Evolutionary conservation across 2,797 vertebrate genomes (phyloP), one percentile per base, ranked within the genome.

Genomic region (Scolopax bukidnonensis): DNA sequence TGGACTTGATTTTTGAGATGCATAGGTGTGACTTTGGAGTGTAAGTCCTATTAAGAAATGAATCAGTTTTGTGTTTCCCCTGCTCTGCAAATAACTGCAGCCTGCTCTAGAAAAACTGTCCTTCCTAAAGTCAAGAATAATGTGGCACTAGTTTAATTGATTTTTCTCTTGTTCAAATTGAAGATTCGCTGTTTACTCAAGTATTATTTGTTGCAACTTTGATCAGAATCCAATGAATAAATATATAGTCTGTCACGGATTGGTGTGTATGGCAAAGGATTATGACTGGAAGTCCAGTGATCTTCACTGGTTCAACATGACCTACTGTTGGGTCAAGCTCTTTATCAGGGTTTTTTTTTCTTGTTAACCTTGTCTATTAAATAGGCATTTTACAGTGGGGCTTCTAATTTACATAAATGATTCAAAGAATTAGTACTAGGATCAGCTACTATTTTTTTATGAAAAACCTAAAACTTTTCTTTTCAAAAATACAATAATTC

Each of bases 101-200:
- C 8, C 54, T 47, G 2, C 30, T 84, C 47, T 45, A 33, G 45
- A 19, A 61, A 43, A 84, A 40, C 9, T 60, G 45, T 50, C 13
- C 16, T 83, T 83, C 43, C 6, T 38, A 15, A 2, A 60, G 11
- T n/a, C 36, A 80, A 30, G 13, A 92, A 36, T 64, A 64, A 27
- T 0, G 0, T 70, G 16, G 1, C 24, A 16, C 25, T 43, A 4
- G 2, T 43, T 77, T 57, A 56, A 41, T 8, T 50, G 13, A 16
- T 45, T 59, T 83, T n/a, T 87, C 20, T 77, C 19, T 60, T 57
- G 11, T 83, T 73, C 53, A 75, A 43, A 51, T 13, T 54, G 27
- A 90, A 54, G 11, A 40, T 84, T 92, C 4, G 1, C 3, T 57
- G 9, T 50, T 78, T 47, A 68, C 4, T 87, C 5, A n/a, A 43